Evolutionary conservation across 2,113 vertebrate species (phyloP), one percentile per base, ranked within the genome.

Genomic region (human): DNA sequence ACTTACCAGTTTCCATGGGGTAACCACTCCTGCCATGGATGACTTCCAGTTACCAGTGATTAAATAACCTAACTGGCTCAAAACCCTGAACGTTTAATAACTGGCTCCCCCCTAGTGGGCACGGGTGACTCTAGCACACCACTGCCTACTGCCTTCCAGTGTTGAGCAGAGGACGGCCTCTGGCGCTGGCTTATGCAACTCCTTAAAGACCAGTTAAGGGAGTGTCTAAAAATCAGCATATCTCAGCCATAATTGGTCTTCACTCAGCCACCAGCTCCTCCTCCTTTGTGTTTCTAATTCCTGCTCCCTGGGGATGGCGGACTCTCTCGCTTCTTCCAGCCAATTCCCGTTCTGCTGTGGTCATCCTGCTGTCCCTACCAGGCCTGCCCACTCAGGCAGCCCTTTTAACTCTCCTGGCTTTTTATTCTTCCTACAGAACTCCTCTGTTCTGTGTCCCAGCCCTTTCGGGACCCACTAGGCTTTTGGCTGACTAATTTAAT

Each of bases 51-150:
- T 32, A 5, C 45, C 48, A 18, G 1, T 1, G 81, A n/a, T n/a
- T 81, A 50, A 45, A 48, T 52, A 50, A 22, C 64, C 30, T 27
- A 35, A 8, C 8, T 22, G 38, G 59, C 92, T 45, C 43, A 48
- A 27, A 48, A 6, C 6, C 61, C n/a, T 7, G 52, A 50, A 55
- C 23, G 48, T 9, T 25, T 17, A n/a, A 38, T 10, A 8, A 1
- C 25, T 9, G 25, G 35, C 78, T 50, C 6, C 55, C 8, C 59
- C 43, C 27, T 25, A 35, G 12, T 27, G 70, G 90, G 3, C 10
- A 3, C 0, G 0, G 20, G 4, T 2, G 52, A 23, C 81, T 2
- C 40, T 12, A 27, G 32, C 30, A 1, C 52, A 1, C 48, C 3
- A 2, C 10, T 3, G 59, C 72, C 72, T 20, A 1, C 2, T 38